Conservation (phyloP, 2,797 vertebrate species). For the Acridotheres tristis region DNA sequence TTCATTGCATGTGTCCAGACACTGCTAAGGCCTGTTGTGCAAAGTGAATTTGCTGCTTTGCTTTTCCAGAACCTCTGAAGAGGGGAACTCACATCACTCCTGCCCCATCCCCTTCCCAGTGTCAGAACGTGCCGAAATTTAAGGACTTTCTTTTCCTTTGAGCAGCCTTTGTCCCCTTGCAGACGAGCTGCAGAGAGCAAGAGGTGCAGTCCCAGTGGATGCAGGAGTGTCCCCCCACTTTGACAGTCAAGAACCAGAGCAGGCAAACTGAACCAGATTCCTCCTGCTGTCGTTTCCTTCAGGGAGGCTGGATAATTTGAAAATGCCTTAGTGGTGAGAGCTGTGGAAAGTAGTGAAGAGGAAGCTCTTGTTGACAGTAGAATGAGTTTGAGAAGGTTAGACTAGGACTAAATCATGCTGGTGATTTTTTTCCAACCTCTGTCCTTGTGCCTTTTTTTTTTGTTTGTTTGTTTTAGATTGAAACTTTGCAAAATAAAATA, state of each 20-base stretch:
- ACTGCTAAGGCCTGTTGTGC: background rate
- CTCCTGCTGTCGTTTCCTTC: background rate
- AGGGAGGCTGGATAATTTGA: background rate
- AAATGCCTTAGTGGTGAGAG: background rate
- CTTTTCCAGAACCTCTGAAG: background rate
- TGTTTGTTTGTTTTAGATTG: conserved; percentile 78
- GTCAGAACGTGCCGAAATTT: background rate
- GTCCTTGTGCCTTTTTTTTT: background rate
- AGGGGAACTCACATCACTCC: background rate
- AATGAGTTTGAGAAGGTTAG: background rate
- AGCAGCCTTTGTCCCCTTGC: background rate
- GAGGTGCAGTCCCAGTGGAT: background rate
- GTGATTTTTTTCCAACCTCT: background rate
- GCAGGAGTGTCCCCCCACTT: background rate
- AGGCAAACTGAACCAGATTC: background rate
- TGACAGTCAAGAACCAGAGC: background rate
- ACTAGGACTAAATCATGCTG: background rate
- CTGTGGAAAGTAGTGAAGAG: background rate
- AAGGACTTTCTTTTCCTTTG: background rate
- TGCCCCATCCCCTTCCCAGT: background rate
- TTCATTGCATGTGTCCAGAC: background rate
- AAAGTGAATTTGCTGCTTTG: background rate
- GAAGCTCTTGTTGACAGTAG: background rate
- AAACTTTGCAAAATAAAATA: conserved; percentile 96
- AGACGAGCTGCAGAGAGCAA: background rate